phyloP scores from a whole-genome alignment of 2,797 vertebrate genomes.

The Oryzias dopingdopingensis region DNA sequence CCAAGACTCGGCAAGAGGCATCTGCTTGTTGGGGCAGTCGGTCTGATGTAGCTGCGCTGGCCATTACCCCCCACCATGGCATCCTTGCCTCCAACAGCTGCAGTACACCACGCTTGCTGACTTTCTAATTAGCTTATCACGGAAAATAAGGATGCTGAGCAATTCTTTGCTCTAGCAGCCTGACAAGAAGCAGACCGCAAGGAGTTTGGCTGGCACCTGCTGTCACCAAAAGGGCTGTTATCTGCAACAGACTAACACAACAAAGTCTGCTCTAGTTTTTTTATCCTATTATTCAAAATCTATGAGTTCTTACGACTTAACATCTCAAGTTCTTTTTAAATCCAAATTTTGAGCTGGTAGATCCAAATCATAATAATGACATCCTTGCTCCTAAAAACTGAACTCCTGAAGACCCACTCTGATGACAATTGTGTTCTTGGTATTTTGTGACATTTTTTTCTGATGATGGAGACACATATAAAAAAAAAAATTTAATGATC shows the following conservation, averaged over 20 bases:
- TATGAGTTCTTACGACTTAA: too few relatives aligned
- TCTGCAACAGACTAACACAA: conserved; percentile 44
- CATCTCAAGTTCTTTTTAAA: too few relatives aligned
- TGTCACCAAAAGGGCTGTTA: conserved; percentile 63
- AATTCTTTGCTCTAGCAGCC: conserved; percentile 79
- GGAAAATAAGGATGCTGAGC: conserved; percentile 71
- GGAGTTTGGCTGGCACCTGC: conserved; percentile 54
- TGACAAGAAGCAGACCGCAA: conserved; percentile 67
- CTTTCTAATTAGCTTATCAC: conserved; percentile 75
- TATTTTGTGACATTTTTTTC: too few relatives aligned
- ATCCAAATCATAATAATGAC: too few relatives aligned
- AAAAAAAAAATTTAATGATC: too few relatives aligned
- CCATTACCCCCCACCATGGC: conserved; percentile 44
- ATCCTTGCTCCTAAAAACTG: too few relatives aligned
- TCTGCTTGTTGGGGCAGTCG: conserved; percentile 60
- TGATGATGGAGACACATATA: too few relatives aligned
- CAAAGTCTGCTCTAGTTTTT: conserved; percentile 43
- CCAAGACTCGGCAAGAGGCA: conserved; percentile 43
- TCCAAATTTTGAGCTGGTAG: too few relatives aligned
- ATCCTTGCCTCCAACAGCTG: conserved; percentile 64
- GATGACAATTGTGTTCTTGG: too few relatives aligned
- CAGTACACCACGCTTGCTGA: conserved; percentile 71
- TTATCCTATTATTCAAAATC: conserved; percentile 31
- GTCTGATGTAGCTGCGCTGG: conserved; percentile 52
- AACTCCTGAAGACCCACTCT: too few relatives aligned